Evolutionary conservation across 2,797 vertebrate genomes (phyloP).

Genomic region (Hoplostethus atlanticus): DNA sequence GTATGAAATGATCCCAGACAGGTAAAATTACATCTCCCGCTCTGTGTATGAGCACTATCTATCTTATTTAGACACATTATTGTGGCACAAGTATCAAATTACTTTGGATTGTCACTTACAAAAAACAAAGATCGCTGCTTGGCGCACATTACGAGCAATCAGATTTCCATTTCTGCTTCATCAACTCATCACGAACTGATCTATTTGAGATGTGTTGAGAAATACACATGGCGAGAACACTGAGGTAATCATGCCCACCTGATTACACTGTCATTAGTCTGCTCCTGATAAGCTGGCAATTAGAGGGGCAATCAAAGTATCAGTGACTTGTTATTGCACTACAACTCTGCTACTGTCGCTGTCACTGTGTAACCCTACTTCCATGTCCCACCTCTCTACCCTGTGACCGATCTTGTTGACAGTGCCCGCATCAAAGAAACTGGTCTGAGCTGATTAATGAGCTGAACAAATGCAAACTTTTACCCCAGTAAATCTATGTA

Average conservation of each 20-base stretch:
- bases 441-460: constrained; percentile 13
- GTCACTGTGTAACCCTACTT: constrained; percentile 57
- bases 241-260: constrained; percentile 47
- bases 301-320: constrained; percentile 74
- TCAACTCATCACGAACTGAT: constrained; percentile 24
- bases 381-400: constrained; percentile 42
- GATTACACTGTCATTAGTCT: constrained; percentile 63
- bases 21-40: not conserved
- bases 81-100: constrained; percentile 52
- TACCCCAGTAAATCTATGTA: not conserved
- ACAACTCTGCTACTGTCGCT: constrained; percentile 49
- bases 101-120: constrained; percentile 42
- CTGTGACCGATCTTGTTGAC: constrained; percentile 49
- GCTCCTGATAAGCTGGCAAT: constrained; percentile 70
- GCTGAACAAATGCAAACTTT: not conserved
- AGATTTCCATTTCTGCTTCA: constrained; percentile 40
- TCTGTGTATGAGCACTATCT: not conserved
- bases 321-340: constrained; percentile 79
- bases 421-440: constrained; percentile 41
- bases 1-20: constrained; percentile 3
- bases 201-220: constrained; percentile 21
- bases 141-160: constrained; percentile 31
- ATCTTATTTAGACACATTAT: constrained; percentile 33
- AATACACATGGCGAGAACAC: constrained; percentile 22
- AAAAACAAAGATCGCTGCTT: constrained; percentile 33